Evolutionary conservation across 2,113 vertebrate species (phyloP).

Genomic region (Eurystomus gularis): DNA sequence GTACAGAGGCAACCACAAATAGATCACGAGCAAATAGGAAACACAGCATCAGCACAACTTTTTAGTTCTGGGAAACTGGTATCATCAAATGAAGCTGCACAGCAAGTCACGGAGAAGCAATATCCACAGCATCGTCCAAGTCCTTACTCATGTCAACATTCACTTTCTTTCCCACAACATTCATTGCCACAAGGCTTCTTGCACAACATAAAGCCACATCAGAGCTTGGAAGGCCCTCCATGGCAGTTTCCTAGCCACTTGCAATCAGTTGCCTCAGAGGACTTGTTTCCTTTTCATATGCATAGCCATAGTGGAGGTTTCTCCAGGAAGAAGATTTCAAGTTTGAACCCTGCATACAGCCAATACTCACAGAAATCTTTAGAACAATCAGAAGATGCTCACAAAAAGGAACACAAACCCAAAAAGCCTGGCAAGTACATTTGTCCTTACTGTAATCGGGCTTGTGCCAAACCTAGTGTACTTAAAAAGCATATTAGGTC

Average conservation of each 20-base stretch:
- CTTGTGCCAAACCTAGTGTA: constrained; percentile 98
- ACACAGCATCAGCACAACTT: constrained; percentile 81
- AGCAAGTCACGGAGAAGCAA: constrained; percentile 85
- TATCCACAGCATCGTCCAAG: constrained; percentile 82
- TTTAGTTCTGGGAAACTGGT: constrained; percentile 85
- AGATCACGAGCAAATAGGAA: constrained; percentile 81
- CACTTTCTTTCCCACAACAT: constrained; percentile 92
- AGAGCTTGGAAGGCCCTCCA: constrained; percentile 88
- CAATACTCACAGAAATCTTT: constrained; percentile 90
- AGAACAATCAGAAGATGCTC: constrained; percentile 88
- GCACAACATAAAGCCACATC: constrained; percentile 89
- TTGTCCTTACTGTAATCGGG: constrained; percentile 94
- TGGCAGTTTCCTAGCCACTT: constrained; percentile 91
- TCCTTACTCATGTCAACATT: constrained; percentile 85
- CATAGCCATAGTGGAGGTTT: constrained; percentile 85
- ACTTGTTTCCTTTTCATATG: constrained; percentile 87
- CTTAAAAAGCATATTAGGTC: constrained; percentile 99
- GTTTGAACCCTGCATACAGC: constrained; percentile 86
- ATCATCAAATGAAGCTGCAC: constrained; percentile 77
- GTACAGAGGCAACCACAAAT: constrained; percentile 80
- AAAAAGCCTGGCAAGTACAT: constrained; percentile 99
- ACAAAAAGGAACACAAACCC: constrained; percentile 95
- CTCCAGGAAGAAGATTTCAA: constrained; percentile 90
- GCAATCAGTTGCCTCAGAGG: constrained; percentile 85
- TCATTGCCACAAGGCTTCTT: constrained; percentile 89